phyloP scores from a whole-genome alignment of 2,113 vertebrate genomes.

The Callospermophilus lateralis region DNA sequence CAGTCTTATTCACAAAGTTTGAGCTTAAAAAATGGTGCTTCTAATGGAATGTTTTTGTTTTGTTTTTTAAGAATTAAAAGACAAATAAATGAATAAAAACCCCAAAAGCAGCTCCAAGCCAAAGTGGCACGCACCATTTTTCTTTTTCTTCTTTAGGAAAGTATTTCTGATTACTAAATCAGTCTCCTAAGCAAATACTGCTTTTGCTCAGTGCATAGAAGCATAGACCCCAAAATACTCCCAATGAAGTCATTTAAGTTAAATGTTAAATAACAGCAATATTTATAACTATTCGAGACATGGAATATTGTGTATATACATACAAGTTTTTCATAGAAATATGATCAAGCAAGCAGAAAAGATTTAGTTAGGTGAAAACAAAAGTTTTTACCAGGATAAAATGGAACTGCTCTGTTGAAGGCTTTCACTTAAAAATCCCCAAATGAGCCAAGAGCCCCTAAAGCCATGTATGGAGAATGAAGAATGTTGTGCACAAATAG shows the following conservation, averaged over 20 bases:
- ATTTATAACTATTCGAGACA: conserved; percentile 86
- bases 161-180: conserved; percentile 63
- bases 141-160: conserved; percentile 67
- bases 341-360: conserved; percentile 78
- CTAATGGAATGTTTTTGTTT: conserved; percentile 41
- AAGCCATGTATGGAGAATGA: conserved; percentile 65
- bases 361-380: conserved; percentile 79
- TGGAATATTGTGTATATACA: conserved; percentile 75
- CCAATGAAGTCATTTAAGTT: conserved; percentile 85
- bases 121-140: conserved; percentile 79
- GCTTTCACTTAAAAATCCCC: conserved; percentile 77
- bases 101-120: conserved; percentile 75
- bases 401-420: conserved; percentile 77
- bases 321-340: conserved; percentile 70
- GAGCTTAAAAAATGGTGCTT: conserved; percentile 77
- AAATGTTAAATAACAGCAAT: conserved; percentile 87
- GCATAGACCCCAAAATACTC: conserved; percentile 71
- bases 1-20: conserved; percentile 80
- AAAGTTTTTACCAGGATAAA: conserved; percentile 78
- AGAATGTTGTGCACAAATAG: conserved; percentile 64
- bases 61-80: conserved; percentile 55
- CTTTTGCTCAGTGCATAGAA: conserved; percentile 76
- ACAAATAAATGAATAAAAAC: conserved; percentile 80
- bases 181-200: conserved; percentile 73
- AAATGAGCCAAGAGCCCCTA: conserved; percentile 68